Evolutionary conservation across 2,113 vertebrate genomes (phyloP).

Genomic region (Brachypodius melanocephalos): DNA sequence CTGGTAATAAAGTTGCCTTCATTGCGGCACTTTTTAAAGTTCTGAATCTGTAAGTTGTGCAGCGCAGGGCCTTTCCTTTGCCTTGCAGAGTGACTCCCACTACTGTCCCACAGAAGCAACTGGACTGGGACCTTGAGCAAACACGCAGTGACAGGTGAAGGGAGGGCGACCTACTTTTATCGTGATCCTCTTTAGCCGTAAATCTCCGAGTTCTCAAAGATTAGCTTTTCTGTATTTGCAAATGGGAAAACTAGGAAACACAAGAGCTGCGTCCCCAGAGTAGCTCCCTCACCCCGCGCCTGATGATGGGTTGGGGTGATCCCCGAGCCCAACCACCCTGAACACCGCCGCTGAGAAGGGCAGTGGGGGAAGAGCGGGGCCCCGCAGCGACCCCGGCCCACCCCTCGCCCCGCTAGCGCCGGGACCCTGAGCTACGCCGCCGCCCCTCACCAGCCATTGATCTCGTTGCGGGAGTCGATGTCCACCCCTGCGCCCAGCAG

Average conservation of each 20-base stretch:
- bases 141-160: neutral
- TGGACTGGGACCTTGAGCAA: neutral
- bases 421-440: neutral
- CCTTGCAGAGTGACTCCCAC: neutral
- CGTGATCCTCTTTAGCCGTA: neutral
- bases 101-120: fast-evolving
- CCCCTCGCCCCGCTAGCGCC: neutral
- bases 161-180: neutral
- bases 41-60: fast-evolving
- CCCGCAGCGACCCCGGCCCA: neutral
- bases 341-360: neutral
- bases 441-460: conserved; percentile 82
- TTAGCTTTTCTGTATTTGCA: neutral
- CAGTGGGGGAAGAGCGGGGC: neutral
- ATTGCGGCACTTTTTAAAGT: fast-evolving
- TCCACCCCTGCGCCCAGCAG: conserved; percentile 80
- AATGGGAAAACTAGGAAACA: neutral
- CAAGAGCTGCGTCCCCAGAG: fast-evolving
- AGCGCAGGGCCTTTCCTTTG: neutral
- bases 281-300: neutral
- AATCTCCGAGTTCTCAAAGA: neutral
- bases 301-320: neutral
- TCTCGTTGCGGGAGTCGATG: conserved; percentile 84
- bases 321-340: neutral
- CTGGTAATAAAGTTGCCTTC: neutral